phyloP scores from a whole-genome alignment of 2,797 vertebrate genomes.

The Xenops minutus region DNA sequence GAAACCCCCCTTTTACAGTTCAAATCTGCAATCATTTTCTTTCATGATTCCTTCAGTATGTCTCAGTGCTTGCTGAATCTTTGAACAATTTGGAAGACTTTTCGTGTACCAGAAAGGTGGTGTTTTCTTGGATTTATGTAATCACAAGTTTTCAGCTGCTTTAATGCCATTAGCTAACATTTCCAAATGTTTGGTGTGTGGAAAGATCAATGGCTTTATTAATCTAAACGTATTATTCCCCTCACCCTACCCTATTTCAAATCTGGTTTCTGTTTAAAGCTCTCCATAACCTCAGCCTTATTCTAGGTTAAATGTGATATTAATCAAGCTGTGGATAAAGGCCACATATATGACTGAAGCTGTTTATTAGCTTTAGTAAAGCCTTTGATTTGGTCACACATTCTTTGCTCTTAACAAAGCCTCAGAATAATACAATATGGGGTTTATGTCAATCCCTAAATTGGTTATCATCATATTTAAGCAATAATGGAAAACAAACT shows the following conservation, averaged over 20 bases:
- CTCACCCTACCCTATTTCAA: constrained; percentile 30
- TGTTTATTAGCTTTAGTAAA: constrained; percentile 70
- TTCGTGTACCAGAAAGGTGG: neutral
- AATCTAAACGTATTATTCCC: constrained; percentile 55
- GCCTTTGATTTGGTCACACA: constrained; percentile 72
- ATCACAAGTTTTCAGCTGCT: neutral
- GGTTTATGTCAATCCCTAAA: constrained; percentile 58
- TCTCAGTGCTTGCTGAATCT: neutral
- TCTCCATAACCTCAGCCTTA: constrained; percentile 64
- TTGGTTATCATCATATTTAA: constrained; percentile 60
- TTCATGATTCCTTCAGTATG: constrained; percentile 35
- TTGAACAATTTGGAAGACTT: neutral
- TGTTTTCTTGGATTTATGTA: constrained; percentile 39
- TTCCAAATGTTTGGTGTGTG: constrained; percentile 44
- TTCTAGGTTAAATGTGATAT: constrained; percentile 73
- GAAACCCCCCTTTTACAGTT: neutral
- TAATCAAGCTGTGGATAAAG: constrained; percentile 73
- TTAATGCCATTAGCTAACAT: constrained; percentile 35
- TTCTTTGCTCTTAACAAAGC: constrained; percentile 65
- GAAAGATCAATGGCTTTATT: constrained; percentile 63
- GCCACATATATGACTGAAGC: constrained; percentile 62
- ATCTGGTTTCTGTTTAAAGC: constrained; percentile 72
- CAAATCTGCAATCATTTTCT: neutral
- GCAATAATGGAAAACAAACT: constrained; percentile 46
- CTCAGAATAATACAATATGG: constrained; percentile 55